These are phyloP conservation scores for Sprattus sprattus DNA, from an alignment of 2,113 vertebrate genomes.

Conservation along the genomic window DNA sequence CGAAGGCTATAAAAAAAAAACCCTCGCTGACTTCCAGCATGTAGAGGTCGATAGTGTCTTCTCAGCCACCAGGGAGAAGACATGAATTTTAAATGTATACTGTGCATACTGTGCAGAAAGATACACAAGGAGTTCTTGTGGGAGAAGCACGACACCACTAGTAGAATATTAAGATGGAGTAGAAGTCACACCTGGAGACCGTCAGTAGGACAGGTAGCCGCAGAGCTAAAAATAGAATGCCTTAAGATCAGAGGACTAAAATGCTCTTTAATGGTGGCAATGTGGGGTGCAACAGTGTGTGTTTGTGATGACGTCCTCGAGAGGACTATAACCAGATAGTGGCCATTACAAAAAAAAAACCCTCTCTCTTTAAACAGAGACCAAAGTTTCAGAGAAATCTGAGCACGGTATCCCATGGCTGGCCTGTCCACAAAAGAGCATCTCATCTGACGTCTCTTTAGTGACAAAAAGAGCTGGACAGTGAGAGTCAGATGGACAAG, in stretches of 20 bases:
- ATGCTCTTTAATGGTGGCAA: background rate
- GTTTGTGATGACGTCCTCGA: background rate
- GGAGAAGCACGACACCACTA: background rate
- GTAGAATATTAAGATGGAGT: background rate
- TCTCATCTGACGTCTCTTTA: background rate
- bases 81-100: slow-evolving; percentile 19
- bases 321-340: background rate
- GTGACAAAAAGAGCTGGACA: background rate
- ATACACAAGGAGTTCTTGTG: background rate
- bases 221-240: background rate
- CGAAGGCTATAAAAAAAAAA: slow-evolving; percentile 4
- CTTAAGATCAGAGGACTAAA: background rate
- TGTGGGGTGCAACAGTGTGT: background rate
- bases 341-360: too few relatives aligned
- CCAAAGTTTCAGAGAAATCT: too few relatives aligned
- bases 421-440: background rate
- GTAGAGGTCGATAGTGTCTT: slow-evolving; percentile 16
- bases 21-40: background rate
- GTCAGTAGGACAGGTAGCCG: background rate
- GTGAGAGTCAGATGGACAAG: background rate
- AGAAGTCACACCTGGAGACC: background rate
- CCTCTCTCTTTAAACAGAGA: too few relatives aligned
- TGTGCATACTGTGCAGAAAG: background rate
- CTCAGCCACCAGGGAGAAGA: background rate
- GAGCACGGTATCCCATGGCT: too few relatives aligned